A percentile compares a stretch with the other conserved stretches of the same genome.
These are phyloP conservation scores for Torymus texanus DNA, from an alignment of 2,888 invertebrate species.

Conservation along the genomic window DNA sequence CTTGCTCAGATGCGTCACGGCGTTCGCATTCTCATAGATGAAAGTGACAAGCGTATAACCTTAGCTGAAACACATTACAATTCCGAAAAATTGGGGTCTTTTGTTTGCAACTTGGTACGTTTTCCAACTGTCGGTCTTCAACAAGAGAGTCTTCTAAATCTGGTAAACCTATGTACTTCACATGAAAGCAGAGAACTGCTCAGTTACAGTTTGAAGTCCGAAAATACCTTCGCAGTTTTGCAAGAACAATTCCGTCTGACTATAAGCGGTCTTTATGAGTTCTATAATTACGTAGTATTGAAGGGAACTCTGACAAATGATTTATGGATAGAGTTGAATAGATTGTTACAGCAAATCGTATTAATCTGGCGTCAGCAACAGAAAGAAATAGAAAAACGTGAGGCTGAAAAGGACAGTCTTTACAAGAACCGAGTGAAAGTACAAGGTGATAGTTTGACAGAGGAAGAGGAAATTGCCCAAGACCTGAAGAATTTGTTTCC, in stretches of 20 bases:
- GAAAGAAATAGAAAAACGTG: slow-evolving; percentile 80
- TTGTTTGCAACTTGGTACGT: slow-evolving; percentile 76
- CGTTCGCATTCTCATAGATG: slow-evolving; percentile 78
- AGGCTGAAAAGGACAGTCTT: slow-evolving; percentile 85
- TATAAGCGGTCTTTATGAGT: slow-evolving; percentile 83
- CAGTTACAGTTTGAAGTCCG: slow-evolving; percentile 68
- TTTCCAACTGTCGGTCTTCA: slow-evolving; percentile 75
- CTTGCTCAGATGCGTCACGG: slow-evolving; percentile 83
- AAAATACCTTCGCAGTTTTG: slow-evolving; percentile 66
- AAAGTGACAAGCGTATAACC: slow-evolving; percentile 76
- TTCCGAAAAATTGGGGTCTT: slow-evolving; percentile 60
- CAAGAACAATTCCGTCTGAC: slow-evolving; percentile 79
- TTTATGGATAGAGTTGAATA: slow-evolving; percentile 76
- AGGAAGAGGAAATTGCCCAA: slow-evolving; percentile 80
- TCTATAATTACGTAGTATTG: slow-evolving; percentile 81
- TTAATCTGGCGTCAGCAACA: slow-evolving; percentile 87
- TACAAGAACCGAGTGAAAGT: slow-evolving; percentile 83
- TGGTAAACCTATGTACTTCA: slow-evolving; percentile 76
- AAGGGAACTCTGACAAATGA: slow-evolving; percentile 76
- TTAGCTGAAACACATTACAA: slow-evolving; percentile 66
- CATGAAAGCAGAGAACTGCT: slow-evolving; percentile 73
- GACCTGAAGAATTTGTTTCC: slow-evolving; percentile 85
- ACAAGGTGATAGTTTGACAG: slow-evolving; percentile 81
- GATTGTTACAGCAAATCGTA: slow-evolving; percentile 80
- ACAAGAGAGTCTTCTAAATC: slow-evolving; percentile 69